Percentiles rank a stretch among this genome's conserved stretches.
These are phyloP conservation scores for Anthoscopus minutus DNA, from an alignment of 2,113 vertebrate species.

Conservation along the genomic window DNA sequence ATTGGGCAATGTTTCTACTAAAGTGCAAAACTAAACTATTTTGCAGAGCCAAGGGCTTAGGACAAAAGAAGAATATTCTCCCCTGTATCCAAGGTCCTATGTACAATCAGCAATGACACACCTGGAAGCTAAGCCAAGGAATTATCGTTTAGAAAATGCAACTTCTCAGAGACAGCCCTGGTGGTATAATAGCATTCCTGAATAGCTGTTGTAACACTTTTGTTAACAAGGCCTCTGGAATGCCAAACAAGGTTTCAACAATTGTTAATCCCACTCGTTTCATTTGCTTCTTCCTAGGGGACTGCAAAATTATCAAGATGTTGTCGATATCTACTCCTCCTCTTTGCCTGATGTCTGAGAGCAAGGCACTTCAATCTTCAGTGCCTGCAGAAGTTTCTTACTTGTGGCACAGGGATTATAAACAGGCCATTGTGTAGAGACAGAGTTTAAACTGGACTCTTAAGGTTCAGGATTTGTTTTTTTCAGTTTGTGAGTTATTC, in stretches of 20 bases:
- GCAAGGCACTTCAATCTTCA: background rate
- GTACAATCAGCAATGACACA: background rate
- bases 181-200: background rate
- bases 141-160: background rate
- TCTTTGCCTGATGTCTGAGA: background rate
- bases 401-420: background rate
- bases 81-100: background rate
- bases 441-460: background rate
- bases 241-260: background rate
- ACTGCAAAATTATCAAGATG: background rate
- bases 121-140: background rate
- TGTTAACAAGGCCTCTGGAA: background rate
- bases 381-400: background rate
- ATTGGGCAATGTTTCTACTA: background rate
- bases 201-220: background rate
- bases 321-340: background rate
- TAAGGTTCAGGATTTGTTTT: background rate
- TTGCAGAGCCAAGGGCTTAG: background rate
- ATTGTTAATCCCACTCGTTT: background rate
- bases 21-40: background rate
- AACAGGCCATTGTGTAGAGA: background rate
- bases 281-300: background rate
- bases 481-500: background rate
- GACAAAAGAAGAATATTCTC: background rate
- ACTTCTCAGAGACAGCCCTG: background rate